Evolutionary conservation across 2,888 invertebrate species (phyloP), one percentile per base, ranked within the genome.

Genomic region (Drosophila neotestacea): DNA sequence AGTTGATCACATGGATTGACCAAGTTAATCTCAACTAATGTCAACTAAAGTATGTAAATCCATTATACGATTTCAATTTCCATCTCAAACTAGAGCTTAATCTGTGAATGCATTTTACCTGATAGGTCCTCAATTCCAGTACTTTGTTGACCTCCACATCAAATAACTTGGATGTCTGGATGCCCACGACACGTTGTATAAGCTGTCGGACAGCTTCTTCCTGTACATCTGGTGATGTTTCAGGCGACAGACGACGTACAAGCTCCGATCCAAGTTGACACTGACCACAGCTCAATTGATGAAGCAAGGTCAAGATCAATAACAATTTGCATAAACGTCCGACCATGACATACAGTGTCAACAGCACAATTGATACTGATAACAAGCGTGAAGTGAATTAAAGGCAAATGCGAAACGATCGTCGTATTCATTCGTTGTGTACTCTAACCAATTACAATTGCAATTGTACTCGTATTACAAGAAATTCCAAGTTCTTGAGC

Each of bases 171-270:
- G 84, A 47, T 0, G 78, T 56, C 1, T 30, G 41, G 4, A 27
- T 32, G 5, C 90, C 89, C 6, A 91, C 38, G 16, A 89, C 70
- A 7, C 90, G 77, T 30, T 62, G 56, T 7, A 91, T 85, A 0
- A 91, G 73, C 38, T 66, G 73, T 4, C 56, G 50, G 0, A 77
- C 90, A 0, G 90, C 85, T 6, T 46, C 22, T 46, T 79, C 75
- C 74, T 91, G 90, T 0, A 76, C 70, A 27, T 77, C 71, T 0
- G 73, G 58, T 0, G 81, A 48, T 0, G 70, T 70, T 42, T 55
- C 39, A 1, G 89, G 88, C 1, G 75, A 50, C n/a, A 86, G 0
- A 6, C 69, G 75, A 4, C 32, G n/a, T 16, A 73, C 55, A 38
- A 84, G 32, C 11, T 77, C 47, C 2, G 39, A 30, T 1, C 73